These are phyloP conservation scores for Peribatodes rhomboidaria DNA, from an alignment of 2,888 invertebrate species.

Conservation along the genomic window DNA sequence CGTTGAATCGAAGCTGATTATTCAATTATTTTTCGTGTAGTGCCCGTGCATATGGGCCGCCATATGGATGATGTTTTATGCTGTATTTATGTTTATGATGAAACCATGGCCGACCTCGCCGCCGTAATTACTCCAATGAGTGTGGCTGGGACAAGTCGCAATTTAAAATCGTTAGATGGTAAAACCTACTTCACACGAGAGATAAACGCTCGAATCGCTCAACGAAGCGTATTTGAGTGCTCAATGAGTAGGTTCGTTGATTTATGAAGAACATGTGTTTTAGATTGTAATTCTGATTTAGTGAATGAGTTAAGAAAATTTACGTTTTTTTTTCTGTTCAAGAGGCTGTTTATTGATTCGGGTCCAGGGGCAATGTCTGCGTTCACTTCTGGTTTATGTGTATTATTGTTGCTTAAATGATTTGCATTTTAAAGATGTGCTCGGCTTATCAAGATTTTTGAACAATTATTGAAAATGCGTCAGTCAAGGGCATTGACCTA, in stretches of 20 bases:
- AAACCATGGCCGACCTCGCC: constrained; percentile 77
- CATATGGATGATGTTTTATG: constrained; percentile 67
- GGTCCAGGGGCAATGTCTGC: background rate
- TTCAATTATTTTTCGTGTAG: constrained; percentile 34
- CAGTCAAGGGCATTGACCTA: constrained; percentile 1
- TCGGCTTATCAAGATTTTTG: constrained; percentile 4
- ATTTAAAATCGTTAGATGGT: constrained; percentile 74
- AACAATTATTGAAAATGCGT: background rate
- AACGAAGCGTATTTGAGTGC: constrained; percentile 8
- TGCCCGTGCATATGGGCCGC: constrained; percentile 39
- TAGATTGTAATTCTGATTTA: constrained; percentile 9
- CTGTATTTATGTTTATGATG: constrained; percentile 74
- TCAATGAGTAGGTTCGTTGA: background rate
- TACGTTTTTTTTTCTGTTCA: background rate
- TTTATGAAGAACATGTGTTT: constrained; percentile 17
- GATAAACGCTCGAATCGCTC: constrained; percentile 11
- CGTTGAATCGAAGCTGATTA: constrained; percentile 39
- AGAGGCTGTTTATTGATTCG: background rate
- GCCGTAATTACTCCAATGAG: constrained; percentile 76
- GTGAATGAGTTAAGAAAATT: constrained; percentile 2
- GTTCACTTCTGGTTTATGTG: background rate
- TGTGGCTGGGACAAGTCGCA: constrained; percentile 72
- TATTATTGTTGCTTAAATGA: background rate
- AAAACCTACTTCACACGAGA: constrained; percentile 37
- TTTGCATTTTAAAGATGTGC: background rate